Evolutionary conservation across 2,888 invertebrate species (phyloP).

Genomic region (Patella caerulea): DNA sequence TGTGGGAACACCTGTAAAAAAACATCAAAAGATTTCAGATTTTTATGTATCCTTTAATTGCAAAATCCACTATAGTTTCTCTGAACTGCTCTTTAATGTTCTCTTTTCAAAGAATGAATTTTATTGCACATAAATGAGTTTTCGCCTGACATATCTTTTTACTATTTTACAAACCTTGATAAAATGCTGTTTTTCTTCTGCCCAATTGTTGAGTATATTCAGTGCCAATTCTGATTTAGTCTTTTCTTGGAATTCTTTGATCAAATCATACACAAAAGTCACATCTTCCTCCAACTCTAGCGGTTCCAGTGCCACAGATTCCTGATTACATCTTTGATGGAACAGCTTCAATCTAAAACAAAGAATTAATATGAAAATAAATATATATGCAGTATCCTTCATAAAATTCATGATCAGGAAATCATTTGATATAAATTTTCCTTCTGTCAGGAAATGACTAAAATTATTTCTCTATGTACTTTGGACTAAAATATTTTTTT

Average conservation of each 20-base stretch:
- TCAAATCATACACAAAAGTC: constrained; percentile 80
- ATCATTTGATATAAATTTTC: no score
- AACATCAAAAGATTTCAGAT: neutral
- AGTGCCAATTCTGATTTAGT: constrained; percentile 91
- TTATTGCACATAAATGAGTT: no score
- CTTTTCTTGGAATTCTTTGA: constrained; percentile 87
- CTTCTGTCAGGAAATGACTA: no score
- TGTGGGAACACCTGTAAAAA: constrained; percentile 87
- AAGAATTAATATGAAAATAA: constrained; percentile 1
- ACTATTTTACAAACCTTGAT: constrained; percentile 78
- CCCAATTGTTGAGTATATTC: constrained; percentile 85
- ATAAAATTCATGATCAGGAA: neutral
- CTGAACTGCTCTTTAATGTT: neutral
- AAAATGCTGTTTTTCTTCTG: constrained; percentile 82
- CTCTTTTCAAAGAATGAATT: no score
- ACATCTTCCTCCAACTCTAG: constrained; percentile 85
- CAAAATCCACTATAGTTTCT: neutral
- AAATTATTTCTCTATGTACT: no score
- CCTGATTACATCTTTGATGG: constrained; percentile 83
- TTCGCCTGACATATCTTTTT: no score
- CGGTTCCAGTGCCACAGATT: constrained; percentile 92
- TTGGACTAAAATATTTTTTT: no score
- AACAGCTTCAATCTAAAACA: constrained; percentile 76
- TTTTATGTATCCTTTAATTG: no score
- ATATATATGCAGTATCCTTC: neutral